Percentiles rank a stretch among this genome's conserved stretches.
Conservation (phyloP, 2,888 invertebrate genomes). For the Ichneumoninae sp. region DNA sequence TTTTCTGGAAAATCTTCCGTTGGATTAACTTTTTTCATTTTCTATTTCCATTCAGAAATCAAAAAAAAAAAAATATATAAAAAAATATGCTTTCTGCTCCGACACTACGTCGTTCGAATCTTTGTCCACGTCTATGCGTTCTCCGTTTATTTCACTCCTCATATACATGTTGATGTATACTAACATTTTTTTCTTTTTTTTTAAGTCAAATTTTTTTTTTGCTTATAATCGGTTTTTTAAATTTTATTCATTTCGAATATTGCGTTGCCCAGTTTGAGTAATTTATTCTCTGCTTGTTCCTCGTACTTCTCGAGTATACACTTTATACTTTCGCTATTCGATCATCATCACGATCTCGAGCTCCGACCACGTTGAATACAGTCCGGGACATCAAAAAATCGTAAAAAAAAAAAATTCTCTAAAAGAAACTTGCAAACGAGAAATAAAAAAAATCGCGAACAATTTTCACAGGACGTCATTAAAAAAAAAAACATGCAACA, state of each 20-base stretch:
- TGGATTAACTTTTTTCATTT: conserved; percentile 11
- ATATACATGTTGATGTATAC: neutral
- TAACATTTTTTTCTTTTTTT: neutral
- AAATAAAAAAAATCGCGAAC: neutral
- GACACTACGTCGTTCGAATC: conserved; percentile 44
- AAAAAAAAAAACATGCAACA: neutral
- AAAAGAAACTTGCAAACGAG: neutral
- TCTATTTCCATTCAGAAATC: conserved; percentile 29
- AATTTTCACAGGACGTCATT: neutral
- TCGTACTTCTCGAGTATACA: conserved; percentile 63
- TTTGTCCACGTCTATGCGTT: conserved; percentile 36
- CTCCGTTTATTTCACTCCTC: conserved; percentile 20
- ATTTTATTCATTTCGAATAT: conserved; percentile 19
- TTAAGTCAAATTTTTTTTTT: neutral
- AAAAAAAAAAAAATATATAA: neutral
- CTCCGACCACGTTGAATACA: conserved; percentile 60
- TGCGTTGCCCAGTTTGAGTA: conserved; percentile 63
- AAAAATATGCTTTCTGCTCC: conserved; percentile 15
- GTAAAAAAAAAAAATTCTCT: neutral
- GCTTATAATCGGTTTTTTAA: neutral
- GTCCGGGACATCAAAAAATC: neutral
- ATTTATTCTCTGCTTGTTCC: conserved; percentile 65
- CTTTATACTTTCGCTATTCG: conserved; percentile 66
- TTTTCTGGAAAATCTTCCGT: conserved; percentile 28
- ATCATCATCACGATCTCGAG: conserved; percentile 62